Evolutionary conservation across 1,140 invertebrate genomes (phyloP).

Genomic region (Atta cephalotes): DNA sequence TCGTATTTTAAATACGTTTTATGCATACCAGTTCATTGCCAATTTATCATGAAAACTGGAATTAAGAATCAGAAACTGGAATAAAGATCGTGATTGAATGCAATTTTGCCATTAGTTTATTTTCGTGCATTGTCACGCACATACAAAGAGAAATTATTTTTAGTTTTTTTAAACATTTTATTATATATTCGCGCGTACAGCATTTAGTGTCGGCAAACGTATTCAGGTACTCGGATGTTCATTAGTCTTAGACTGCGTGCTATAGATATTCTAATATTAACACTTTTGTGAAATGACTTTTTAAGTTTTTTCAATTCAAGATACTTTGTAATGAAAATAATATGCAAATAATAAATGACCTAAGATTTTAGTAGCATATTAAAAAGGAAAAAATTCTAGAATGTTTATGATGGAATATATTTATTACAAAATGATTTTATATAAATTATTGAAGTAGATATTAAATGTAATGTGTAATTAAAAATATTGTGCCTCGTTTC

Average conservation of each 20-base stretch:
- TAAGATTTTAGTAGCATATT: background rate
- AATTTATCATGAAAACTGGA: conserved; percentile 16
- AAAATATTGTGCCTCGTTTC: background rate
- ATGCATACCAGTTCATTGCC: conserved; percentile 9
- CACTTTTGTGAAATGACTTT: background rate
- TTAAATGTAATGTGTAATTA: background rate
- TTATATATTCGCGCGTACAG: background rate
- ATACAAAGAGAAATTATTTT: conserved; percentile 1
- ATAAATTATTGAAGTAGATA: background rate
- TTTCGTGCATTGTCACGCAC: background rate
- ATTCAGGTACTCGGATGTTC: conserved; percentile 40
- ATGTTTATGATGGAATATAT: background rate
- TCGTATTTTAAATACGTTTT: conserved; percentile 19
- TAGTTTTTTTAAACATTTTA: background rate
- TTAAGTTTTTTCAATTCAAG: background rate
- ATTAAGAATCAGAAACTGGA: conserved; percentile 27
- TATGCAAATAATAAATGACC: background rate
- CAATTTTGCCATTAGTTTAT: conserved; percentile 18
- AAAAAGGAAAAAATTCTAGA: background rate
- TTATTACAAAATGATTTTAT: conserved; percentile 37
- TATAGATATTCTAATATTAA: background rate
- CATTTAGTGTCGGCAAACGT: conserved; percentile 9
- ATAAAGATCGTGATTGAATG: conserved; percentile 39
- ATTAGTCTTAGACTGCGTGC: background rate
- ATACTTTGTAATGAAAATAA: conserved; percentile 20